A percentile compares a stretch with the other conserved stretches of the same genome.
phyloP scores from a whole-genome alignment of 64 coral and sea anemone genomes.

The Montipora foliosa region DNA sequence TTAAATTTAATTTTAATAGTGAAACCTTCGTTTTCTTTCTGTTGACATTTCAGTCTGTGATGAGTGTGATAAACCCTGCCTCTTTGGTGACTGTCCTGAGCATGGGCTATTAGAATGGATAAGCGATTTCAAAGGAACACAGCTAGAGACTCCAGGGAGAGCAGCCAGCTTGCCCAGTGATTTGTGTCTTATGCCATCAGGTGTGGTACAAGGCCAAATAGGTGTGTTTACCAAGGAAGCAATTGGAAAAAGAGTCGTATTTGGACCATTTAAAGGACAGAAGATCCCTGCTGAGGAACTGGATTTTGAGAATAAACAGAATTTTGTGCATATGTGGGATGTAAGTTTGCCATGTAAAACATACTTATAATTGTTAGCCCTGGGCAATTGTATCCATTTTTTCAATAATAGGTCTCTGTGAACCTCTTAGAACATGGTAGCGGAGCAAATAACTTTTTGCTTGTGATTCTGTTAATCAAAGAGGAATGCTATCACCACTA shows the following conservation, averaged over 20 bases:
- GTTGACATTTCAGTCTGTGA: constrained; percentile 46
- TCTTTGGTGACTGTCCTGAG: constrained; percentile 60
- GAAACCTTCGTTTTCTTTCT: neutral
- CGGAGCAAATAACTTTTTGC: too few relatives aligned
- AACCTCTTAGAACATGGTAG: too few relatives aligned
- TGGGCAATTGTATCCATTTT: too few relatives aligned
- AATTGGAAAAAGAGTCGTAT: constrained; percentile 66
- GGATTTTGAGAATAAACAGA: neutral
- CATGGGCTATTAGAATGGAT: constrained; percentile 70
- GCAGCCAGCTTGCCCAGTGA: constrained; percentile 28
- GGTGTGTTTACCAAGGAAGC: constrained; percentile 68
- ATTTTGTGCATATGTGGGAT: constrained; percentile 52
- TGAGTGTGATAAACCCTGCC: constrained; percentile 43
- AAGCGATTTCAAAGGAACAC: neutral
- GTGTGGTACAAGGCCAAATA: constrained; percentile 25
- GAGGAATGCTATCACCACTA: too few relatives aligned
- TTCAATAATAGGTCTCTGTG: too few relatives aligned
- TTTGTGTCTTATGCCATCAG: constrained; percentile 37
- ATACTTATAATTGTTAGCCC: too few relatives aligned
- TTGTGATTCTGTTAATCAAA: too few relatives aligned
- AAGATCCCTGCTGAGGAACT: constrained; percentile 11
- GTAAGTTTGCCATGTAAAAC: constrained; percentile 28
- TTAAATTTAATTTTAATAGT: too few relatives aligned
- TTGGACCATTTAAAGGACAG: constrained; percentile 66
- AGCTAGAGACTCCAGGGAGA: neutral